Conservation (phyloP, 2,888 invertebrate species). For the Tachina lurida region DNA sequence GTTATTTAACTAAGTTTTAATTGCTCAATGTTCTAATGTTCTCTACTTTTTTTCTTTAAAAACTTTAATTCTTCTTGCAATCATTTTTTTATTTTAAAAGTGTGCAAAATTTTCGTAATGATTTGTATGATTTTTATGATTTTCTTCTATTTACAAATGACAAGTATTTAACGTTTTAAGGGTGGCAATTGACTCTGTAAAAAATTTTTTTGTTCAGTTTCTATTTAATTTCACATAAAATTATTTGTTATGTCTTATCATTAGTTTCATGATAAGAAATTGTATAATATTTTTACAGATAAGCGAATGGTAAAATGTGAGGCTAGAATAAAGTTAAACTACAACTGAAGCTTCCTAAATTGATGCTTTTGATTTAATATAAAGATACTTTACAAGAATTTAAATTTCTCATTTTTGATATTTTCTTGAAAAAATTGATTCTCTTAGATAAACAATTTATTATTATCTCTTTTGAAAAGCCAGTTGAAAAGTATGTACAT, state of each 20-base stretch:
- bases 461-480: too few relatives aligned
- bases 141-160: conserved; percentile 18
- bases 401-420: too few relatives aligned
- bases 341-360: too few relatives aligned
- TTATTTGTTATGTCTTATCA: conserved; percentile 56
- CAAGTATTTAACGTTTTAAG: neutral
- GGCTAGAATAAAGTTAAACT: too few relatives aligned
- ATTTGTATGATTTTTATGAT: conserved; percentile 51
- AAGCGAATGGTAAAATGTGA: neutral
- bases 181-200: conserved; percentile 14
- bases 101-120: conserved; percentile 53
- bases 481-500: too few relatives aligned
- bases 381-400: too few relatives aligned
- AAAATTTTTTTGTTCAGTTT: neutral
- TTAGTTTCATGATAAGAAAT: conserved; percentile 29
- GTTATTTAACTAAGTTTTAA: too few relatives aligned
- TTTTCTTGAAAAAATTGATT: too few relatives aligned
- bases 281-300: conserved; percentile 19
- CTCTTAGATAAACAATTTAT: too few relatives aligned
- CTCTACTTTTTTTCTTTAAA: neutral
- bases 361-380: too few relatives aligned
- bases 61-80: neutral
- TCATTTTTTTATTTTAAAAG: conserved; percentile 42
- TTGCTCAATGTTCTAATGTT: neutral
- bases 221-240: conserved; percentile 59